Conservation (phyloP, 1,140 invertebrate species). For the Drosophila persimilis region DNA sequence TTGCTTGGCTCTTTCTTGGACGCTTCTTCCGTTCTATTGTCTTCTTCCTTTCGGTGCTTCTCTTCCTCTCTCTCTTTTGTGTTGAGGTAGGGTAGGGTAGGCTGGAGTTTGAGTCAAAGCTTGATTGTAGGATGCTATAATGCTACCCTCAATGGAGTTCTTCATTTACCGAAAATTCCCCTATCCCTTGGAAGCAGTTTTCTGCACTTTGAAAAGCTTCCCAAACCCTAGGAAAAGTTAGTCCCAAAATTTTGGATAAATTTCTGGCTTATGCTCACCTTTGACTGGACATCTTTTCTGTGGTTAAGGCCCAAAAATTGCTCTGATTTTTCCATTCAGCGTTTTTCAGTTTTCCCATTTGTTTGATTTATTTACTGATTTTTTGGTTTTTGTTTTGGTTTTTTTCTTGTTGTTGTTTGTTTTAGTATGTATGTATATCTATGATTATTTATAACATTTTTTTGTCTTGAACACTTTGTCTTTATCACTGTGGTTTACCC, state of each 20-base stretch:
- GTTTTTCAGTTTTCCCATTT: conserved; percentile 11
- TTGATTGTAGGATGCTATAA: neutral
- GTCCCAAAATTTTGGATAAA: too few relatives aligned
- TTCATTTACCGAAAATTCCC: too few relatives aligned
- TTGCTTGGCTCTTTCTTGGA: conserved; percentile 58
- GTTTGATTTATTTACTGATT: conserved; percentile 17
- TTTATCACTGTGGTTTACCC: conserved; percentile 68
- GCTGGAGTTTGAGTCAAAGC: conserved; percentile 20
- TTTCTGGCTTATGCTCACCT: conserved; percentile 51
- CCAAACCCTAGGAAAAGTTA: too few relatives aligned
- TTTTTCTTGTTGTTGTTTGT: neutral
- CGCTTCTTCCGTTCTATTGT: neutral
- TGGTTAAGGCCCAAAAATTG: conserved; percentile 32
- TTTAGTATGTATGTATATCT: conserved; percentile 41
- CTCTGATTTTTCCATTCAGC: conserved; percentile 26
- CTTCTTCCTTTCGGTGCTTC: conserved; percentile 1
- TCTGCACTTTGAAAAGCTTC: too few relatives aligned
- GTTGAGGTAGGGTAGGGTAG: conserved; percentile 67
- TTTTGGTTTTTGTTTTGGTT: conserved; percentile 9
- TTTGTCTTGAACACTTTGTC: conserved; percentile 77
- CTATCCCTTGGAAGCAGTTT: too few relatives aligned
- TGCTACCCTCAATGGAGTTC: too few relatives aligned
- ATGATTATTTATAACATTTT: conserved; percentile 65
- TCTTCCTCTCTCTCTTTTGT: conserved; percentile 16
- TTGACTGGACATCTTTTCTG: conserved; percentile 53